Conservation (phyloP, 2,113 vertebrate genomes). For the Protobothrops mucrosquamatus region DNA sequence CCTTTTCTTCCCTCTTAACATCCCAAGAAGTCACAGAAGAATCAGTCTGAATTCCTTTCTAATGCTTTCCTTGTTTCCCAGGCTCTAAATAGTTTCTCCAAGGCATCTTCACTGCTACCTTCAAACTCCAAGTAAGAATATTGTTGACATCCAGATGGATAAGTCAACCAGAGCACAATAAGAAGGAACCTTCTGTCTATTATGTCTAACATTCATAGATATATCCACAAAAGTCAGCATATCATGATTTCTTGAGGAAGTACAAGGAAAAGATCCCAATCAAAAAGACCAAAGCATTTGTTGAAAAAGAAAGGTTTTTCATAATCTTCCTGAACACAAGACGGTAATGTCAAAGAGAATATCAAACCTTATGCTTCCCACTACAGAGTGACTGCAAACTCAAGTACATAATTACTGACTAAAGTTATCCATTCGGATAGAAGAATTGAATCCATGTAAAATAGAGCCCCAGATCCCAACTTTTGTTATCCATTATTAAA, state of each 20-base stretch:
- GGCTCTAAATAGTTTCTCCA: neutral
- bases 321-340: neutral
- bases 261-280: neutral
- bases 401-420: neutral
- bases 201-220: too few relatives aligned
- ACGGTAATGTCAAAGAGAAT: neutral
- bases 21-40: neutral
- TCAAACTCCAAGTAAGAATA: neutral
- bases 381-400: neutral
- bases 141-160: neutral
- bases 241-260: neutral
- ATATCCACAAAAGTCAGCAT: neutral
- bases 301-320: neutral
- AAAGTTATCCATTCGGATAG: neutral
- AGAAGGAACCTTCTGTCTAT: too few relatives aligned
- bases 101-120: neutral
- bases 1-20: neutral
- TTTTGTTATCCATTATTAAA: neutral
- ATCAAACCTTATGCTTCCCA: neutral
- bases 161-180: neutral
- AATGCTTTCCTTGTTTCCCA: neutral
- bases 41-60: neutral
- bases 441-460: neutral
- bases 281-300: neutral
- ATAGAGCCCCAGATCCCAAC: neutral